Percentiles rank a stretch among this genome's conserved stretches.
phyloP scores from a whole-genome alignment of 1,140 invertebrate genomes.

The Caerostris extrusa region DNA sequence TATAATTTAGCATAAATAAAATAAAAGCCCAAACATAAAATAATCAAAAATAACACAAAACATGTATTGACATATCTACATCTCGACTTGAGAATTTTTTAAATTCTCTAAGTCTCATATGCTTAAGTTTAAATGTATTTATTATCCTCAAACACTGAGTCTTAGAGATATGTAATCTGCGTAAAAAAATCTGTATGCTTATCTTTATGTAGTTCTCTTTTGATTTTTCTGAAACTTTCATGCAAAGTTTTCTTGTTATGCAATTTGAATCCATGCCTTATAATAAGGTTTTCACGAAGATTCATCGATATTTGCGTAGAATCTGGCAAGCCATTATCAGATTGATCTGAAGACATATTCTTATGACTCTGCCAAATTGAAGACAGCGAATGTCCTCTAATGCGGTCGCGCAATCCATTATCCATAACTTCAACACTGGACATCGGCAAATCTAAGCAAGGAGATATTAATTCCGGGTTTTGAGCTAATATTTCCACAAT shows the following conservation, averaged over 20 bases:
- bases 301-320: not conserved
- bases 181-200: not conserved
- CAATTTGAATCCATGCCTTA: conserved; percentile 36
- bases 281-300: not conserved
- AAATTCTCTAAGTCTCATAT: too few species aligned
- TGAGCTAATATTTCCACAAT: conserved; percentile 90
- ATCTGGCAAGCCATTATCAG: conserved; percentile 5
- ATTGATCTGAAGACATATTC: conserved; percentile 16
- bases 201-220: conserved; percentile 32
- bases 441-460: conserved; percentile 89
- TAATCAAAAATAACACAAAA: conserved; percentile 13
- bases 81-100: not conserved
- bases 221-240: conserved; percentile 63
- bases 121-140: not conserved
- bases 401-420: conserved; percentile 82
- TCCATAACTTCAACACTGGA: conserved; percentile 87
- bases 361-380: conserved; percentile 78
- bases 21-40: not conserved
- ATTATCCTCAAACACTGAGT: not conserved
- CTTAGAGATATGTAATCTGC: conserved; percentile 56
- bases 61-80: not conserved
- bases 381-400: conserved; percentile 75
- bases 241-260: conserved; percentile 55
- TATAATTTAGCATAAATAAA: not conserved
- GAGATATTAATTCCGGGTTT: conserved; percentile 88